Evolutionary conservation across 2,888 invertebrate species (phyloP), one percentile per base, ranked within the genome.

Genomic region (Thera obeliscata): DNA sequence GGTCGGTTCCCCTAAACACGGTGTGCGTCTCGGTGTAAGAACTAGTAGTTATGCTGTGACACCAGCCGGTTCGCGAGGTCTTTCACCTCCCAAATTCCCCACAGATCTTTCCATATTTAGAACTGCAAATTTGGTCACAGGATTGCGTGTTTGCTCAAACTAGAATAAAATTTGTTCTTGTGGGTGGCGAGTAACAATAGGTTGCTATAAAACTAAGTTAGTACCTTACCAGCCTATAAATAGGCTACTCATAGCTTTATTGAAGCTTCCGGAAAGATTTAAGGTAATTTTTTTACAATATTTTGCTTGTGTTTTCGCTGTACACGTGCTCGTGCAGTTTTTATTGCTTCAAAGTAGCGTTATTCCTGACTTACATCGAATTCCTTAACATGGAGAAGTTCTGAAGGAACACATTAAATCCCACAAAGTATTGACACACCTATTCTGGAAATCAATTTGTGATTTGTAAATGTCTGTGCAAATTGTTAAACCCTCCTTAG

Each of bases 51-150:
- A 55, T 56, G 61, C 66, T 66, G 66, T 61, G 79, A 69, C 67
- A 75, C 78, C 78, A 77, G 89, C 88, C 88, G 89, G 89, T 88
- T 87, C 81, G 89, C 87, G 86, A 86, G 93, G 91, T 90, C 90
- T 86, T 90, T 91, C 91, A 88, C 93, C 74, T 85, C 81, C 91
- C 81, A 83, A 91, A 91, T 89, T 90, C 88, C 89, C 90, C 88
- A 83, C 85, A 81, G 79, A 83, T 84, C 81, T 79, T 78, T 77
- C 86, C 91, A 91, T 85, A 90, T 90, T 87, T 92, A 91, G 92
- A 91, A 88, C 87, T 87, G 90, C 91, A 88, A 87, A 87, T 82
- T 86, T 81, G 80, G 77, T 80, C 81, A 80, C 78, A 76, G 82
- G 82, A 80, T 74, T 79, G 75, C 78, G 69, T 76, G 80, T 77